phyloP scores from a whole-genome alignment of 2,888 invertebrate genomes.

The Eristalis tenax region DNA sequence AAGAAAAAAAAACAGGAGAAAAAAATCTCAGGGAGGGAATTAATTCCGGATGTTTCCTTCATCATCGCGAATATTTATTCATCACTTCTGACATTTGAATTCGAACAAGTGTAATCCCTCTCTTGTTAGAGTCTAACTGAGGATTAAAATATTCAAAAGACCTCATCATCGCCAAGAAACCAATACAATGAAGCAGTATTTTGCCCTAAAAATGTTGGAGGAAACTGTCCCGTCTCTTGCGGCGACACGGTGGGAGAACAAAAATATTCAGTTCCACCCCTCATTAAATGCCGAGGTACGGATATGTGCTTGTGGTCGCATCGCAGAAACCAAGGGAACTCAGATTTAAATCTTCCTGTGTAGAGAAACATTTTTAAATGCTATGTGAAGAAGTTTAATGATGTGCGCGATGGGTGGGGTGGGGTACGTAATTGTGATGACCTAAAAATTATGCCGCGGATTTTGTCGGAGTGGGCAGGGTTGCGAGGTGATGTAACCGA shows the following conservation, averaged over 20 bases:
- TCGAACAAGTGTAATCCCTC: conserved; percentile 74
- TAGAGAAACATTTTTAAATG: conserved; percentile 43
- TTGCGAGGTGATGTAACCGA: background rate
- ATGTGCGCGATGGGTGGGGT: background rate
- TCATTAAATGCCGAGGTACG: conserved; percentile 47
- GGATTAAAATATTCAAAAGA: conserved; percentile 72
- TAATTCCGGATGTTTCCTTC: conserved; percentile 65
- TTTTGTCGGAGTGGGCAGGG: background rate
- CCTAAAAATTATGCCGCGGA: background rate
- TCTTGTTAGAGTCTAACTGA: conserved; percentile 68
- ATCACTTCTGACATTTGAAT: conserved; percentile 74
- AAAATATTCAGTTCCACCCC: conserved; percentile 39
- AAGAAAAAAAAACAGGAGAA: background rate
- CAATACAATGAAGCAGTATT: conserved; percentile 54
- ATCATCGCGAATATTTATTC: conserved; percentile 73
- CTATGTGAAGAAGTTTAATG: conserved; percentile 40
- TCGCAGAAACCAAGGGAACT: conserved; percentile 47
- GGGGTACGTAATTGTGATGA: background rate
- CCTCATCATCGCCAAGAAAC: conserved; percentile 65
- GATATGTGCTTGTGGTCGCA: conserved; percentile 33
- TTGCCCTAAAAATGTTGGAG: conserved; percentile 12
- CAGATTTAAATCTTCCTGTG: conserved; percentile 19
- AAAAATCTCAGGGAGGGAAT: conserved; percentile 42
- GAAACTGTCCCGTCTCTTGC: background rate
- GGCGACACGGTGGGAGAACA: background rate